Evolutionary conservation across 2,113 vertebrate species (phyloP).

Genomic region (Cyrtonyx montezumae): DNA sequence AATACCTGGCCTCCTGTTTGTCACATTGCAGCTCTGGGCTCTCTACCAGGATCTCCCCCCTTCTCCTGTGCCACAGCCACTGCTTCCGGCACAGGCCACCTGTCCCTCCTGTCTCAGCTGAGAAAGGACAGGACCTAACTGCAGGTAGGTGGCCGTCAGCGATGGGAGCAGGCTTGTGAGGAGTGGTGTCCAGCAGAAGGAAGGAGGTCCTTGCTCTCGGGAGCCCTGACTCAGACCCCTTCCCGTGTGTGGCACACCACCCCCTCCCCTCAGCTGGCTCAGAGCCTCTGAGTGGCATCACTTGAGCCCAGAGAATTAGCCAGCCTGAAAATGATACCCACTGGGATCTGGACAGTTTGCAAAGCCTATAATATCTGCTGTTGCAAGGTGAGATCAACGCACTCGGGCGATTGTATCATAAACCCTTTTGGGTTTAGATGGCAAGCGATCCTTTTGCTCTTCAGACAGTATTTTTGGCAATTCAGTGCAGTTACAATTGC

Average conservation of each 20-base stretch:
- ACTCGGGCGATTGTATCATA: slow-evolving; percentile 22
- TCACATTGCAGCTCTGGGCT: slow-evolving; percentile 69
- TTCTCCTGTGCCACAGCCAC: slow-evolving; percentile 66
- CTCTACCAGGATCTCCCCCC: slow-evolving; percentile 54
- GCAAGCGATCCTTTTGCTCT: slow-evolving; percentile 63
- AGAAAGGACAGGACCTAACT: slow-evolving; percentile 69
- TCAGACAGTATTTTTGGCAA: slow-evolving; percentile 66
- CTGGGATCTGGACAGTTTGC: slow-evolving; percentile 60
- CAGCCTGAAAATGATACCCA: slow-evolving; percentile 67
- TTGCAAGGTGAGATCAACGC: slow-evolving; percentile 54
- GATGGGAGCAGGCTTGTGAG: slow-evolving; percentile 20
- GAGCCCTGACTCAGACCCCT: slow-evolving; percentile 69
- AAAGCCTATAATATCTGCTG: slow-evolving; percentile 47
- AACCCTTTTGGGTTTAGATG: slow-evolving; percentile 47
- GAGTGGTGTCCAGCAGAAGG: slow-evolving; percentile 56
- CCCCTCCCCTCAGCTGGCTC: slow-evolving; percentile 47
- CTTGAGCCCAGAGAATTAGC: slow-evolving; percentile 45
- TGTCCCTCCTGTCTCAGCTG: slow-evolving; percentile 73
- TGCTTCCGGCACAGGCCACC: slow-evolving; percentile 70
- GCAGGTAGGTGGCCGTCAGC: slow-evolving; percentile 57
- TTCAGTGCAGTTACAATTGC: slow-evolving; percentile 66
- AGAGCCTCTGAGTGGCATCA: slow-evolving; percentile 41
- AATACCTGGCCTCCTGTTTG: slow-evolving; percentile 74
- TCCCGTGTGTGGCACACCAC: background rate
- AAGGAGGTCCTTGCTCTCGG: slow-evolving; percentile 26